Evolutionary conservation across 2,113 vertebrate genomes (phyloP), one percentile per base, ranked within the genome.

Genomic region (Mungos mungo): DNA sequence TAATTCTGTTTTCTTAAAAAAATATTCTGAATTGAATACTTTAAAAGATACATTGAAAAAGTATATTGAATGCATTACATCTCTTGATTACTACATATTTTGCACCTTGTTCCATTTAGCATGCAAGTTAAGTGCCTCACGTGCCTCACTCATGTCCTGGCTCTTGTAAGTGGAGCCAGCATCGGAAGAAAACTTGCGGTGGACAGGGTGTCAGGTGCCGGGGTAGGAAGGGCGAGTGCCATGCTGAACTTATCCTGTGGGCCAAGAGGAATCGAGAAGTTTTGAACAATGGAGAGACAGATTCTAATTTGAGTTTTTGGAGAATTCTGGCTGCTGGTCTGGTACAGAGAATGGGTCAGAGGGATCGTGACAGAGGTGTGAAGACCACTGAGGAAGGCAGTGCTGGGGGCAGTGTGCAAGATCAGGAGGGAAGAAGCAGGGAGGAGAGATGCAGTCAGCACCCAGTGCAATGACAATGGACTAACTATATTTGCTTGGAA

Each of bases 371-470:
- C 12, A 5, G 3, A 77, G 33, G 19, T 60, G 18, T 7, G 45
- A 23, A 35, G 50, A 15, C 15, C 33, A 3, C 1, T 1, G 68
- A 52, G 41, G 52, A n/a, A 57, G 65, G 41, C 0, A 21, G 18
- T 2, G 4, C 2, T 1, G 18, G 1, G 23, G 7, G 6, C 0
- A 0, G 19, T 0, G 1, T 45, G 41, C 47, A 12, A 72, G 27
- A 31, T 19, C 3, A 33, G 15, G 45, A 54, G 3, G 18, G 11
- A 54, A n/a, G 9, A 21, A 38, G 35, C 2, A 2, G 4, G 33
- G 14, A 80, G 11, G n/a, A 14, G 2, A 2, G 31, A 86, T 29
- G 31, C 21, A 57, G 57, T 23, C 1, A 0, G 5, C n/a, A 77
- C 16, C 41, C 14, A 0, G 38, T 8, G 3, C 0, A 50, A 35